Evolutionary conservation across 2,113 vertebrate species (phyloP).

Genomic region (Cnemophilus loriae): DNA sequence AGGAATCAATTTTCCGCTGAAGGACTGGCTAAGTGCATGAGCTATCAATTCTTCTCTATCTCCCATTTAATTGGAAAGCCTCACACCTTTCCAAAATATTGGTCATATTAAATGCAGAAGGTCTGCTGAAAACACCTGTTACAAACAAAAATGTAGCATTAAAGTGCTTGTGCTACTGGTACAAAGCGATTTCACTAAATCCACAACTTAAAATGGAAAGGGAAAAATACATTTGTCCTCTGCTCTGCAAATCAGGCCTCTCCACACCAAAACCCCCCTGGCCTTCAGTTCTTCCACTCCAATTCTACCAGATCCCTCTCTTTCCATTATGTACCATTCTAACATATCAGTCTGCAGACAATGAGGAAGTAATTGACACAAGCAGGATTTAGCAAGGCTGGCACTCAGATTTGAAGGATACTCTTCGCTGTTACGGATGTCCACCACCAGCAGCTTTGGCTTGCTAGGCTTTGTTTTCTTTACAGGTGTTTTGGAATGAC

Average conservation of each 20-base stretch:
- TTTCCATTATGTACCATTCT: neutral
- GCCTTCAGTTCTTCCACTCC: neutral
- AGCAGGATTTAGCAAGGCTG: neutral
- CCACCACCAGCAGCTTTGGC: conserved; percentile 91
- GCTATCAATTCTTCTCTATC: neutral
- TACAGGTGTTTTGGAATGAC: conserved; percentile 77
- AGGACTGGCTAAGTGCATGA: neutral
- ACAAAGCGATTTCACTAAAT: neutral
- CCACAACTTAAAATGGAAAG: neutral
- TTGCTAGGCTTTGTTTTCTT: conserved; percentile 88
- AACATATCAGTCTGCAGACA: neutral
- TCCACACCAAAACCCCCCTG: neutral
- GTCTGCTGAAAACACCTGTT: neutral
- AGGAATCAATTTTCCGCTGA: neutral
- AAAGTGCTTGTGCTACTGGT: neutral
- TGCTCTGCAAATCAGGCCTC: neutral
- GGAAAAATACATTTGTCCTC: neutral
- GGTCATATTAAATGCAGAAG: neutral
- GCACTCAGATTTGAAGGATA: conserved; percentile 82
- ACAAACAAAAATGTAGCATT: neutral
- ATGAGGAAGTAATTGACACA: neutral
- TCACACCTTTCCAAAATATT: neutral
- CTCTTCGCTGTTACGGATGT: conserved; percentile 91
- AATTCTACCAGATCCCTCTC: neutral
- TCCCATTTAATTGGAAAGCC: neutral